Base-by-base conservation (phyloP, 1,140 invertebrate genomes). In the Camponotus floridanus region DNA sequence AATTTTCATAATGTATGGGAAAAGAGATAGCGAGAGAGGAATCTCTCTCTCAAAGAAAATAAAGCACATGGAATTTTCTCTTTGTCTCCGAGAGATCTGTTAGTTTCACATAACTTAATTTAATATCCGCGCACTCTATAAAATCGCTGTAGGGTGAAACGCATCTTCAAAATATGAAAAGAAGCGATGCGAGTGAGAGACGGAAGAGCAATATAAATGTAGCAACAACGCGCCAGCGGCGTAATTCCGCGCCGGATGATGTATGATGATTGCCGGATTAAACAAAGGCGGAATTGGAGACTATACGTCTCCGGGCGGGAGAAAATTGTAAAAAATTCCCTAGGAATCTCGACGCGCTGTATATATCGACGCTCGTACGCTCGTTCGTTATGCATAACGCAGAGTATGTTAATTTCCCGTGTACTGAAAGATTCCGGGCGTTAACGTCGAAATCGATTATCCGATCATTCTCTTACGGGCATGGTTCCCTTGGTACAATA, bases 181-280 rank as follows among this genome's bases (percentile, higher is more conserved):
- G 68, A 61, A 48, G 55, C 79, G 55, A 74, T 39, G 79, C 45
- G 67, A 73, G 67, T 81, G 68, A 74, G 61, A 83, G 79, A 83
- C 73, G 79, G 79, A 83, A 36, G 79, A 83, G 79, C 79, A 61
- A 83, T 83, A 83, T 83, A 83, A 83, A 83, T 61, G 79, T 42
- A 62, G n/a, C 51, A 13, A 73, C 15, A 55, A 55, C 51, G 33
- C 79, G 55, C 36, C 11, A 68, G 11, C 79, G 55, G 79, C 67
- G 55, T 45, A 81, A 81, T 81, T 81, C 39, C 67, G 26, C 26
- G 67, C 11, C 68, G 55, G 26, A 11, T 83, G 68, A 83, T 83
- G 68, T 83, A 83, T 83, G 79, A 73, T 81, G 79, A 83, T 83
- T 83, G 68, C 68, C 13, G n/a, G 79, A 83, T 83, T 83, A 83